Evolutionary conservation across 1,140 invertebrate species (phyloP).

Genomic region (Idris sp.): DNA sequence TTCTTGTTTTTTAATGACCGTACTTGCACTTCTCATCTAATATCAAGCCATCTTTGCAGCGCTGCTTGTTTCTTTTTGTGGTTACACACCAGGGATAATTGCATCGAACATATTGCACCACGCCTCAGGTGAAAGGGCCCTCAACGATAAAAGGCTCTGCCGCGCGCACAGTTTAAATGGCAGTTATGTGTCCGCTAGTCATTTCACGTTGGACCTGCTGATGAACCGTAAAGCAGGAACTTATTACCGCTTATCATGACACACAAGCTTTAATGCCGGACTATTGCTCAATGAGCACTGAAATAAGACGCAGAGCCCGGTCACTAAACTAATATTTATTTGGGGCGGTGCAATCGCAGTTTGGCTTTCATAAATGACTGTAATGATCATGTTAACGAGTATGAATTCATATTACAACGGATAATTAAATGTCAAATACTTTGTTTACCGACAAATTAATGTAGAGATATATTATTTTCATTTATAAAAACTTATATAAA

Average conservation of each 20-base stretch:
- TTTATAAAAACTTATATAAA: no score
- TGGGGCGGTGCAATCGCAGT: slow-evolving; percentile 1
- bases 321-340: slow-evolving; percentile 24
- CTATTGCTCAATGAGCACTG: slow-evolving; percentile 50
- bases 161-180: slow-evolving; percentile 47
- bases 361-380: slow-evolving; percentile 20
- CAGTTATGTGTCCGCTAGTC: slow-evolving; percentile 61
- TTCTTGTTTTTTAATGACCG: no score
- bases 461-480: no score
- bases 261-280: slow-evolving; percentile 64
- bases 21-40: slow-evolving; percentile 2
- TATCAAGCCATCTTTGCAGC: slow-evolving; percentile 28
- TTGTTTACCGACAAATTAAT: slow-evolving; percentile 14
- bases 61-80: slow-evolving; percentile 27
- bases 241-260: slow-evolving; percentile 69
- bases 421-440: slow-evolving; percentile 42
- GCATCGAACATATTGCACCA: slow-evolving; percentile 69
- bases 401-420: slow-evolving; percentile 19
- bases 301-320: background rate
- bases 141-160: slow-evolving; percentile 60
- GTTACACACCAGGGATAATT: slow-evolving; percentile 54
- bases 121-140: slow-evolving; percentile 74
- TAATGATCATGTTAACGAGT: slow-evolving; percentile 50
- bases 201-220: slow-evolving; percentile 61
- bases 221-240: slow-evolving; percentile 75